phyloP scores from a whole-genome alignment of 2,797 vertebrate species.

The Enteromius thamalakanensis region DNA sequence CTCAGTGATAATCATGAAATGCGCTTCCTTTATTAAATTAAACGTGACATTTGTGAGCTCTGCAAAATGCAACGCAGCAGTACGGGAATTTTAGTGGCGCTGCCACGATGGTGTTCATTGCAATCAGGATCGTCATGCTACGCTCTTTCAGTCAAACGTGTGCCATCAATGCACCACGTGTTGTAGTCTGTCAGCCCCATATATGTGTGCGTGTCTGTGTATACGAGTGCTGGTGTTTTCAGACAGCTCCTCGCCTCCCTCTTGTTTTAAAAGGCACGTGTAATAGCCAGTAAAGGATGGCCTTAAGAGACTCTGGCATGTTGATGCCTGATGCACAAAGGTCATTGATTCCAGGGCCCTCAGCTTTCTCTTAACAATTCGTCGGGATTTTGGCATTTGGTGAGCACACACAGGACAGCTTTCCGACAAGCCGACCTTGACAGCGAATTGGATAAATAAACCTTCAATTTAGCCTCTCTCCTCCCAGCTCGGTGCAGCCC shows the following conservation, averaged over 20 bases:
- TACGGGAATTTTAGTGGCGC: not conserved
- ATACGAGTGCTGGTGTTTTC: slow-evolving; percentile 36
- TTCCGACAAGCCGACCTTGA: slow-evolving; percentile 98
- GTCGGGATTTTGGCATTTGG: slow-evolving; percentile 99
- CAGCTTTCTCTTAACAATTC: slow-evolving; percentile 89
- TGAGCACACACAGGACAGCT: slow-evolving; percentile 97
- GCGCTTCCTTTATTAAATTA: slow-evolving; percentile 36
- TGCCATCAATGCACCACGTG: slow-evolving; percentile 6
- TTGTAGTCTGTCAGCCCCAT: slow-evolving; percentile 17
- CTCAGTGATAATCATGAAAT: slow-evolving; percentile 48
- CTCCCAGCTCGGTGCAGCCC: slow-evolving; percentile 78
- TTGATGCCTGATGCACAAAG: slow-evolving; percentile 94
- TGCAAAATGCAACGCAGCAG: slow-evolving; percentile 25
- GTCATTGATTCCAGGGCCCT: slow-evolving; percentile 93
- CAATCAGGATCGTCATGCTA: slow-evolving; percentile 27
- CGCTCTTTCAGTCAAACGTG: slow-evolving; percentile 1
- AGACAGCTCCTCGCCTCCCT: slow-evolving; percentile 67
- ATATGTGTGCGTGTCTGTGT: slow-evolving; percentile 35
- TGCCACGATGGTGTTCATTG: slow-evolving; percentile 10
- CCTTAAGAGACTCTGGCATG: slow-evolving; percentile 88
- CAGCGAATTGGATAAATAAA: slow-evolving; percentile 99
- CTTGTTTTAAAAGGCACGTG: slow-evolving; percentile 88
- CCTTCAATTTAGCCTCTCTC: slow-evolving; percentile 97
- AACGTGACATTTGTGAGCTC: slow-evolving; percentile 35
- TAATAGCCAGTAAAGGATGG: slow-evolving; percentile 89